phyloP scores from a whole-genome alignment of 2,113 vertebrate genomes.

The Ramphastos sulfuratus region DNA sequence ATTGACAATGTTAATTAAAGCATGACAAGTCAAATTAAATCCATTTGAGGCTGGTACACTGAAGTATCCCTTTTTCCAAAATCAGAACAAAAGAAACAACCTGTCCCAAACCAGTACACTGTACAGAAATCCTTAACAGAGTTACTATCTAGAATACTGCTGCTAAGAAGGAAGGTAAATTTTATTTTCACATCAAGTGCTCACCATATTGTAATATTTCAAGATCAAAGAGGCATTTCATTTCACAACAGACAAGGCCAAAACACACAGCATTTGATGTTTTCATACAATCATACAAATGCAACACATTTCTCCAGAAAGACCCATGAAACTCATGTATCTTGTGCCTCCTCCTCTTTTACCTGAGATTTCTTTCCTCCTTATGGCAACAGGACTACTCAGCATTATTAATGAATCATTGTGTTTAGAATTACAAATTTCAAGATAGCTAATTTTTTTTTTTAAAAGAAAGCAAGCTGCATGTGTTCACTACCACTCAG shows the following conservation, averaged over 20 bases:
- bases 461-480: background rate
- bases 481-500: background rate
- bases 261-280: background rate
- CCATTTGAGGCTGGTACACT: background rate
- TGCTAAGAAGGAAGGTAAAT: background rate
- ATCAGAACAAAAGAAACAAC: background rate
- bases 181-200: background rate
- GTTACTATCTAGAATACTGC: background rate
- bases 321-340: background rate
- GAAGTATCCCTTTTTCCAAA: background rate
- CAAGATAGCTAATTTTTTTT: background rate
- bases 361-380: background rate
- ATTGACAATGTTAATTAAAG: constrained; percentile 25
- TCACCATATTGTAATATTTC: background rate
- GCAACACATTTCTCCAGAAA: background rate
- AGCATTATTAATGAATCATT: background rate
- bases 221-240: background rate
- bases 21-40: background rate
- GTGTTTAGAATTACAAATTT: background rate
- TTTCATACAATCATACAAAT: background rate
- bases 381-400: background rate
- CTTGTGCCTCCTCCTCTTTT: background rate
- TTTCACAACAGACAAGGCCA: background rate
- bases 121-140: background rate
- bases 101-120: background rate